Percentiles rank a stretch among this genome's conserved stretches.
Evolutionary conservation across 2,888 invertebrate species (phyloP).

Genomic region (Apamea sordens): DNA sequence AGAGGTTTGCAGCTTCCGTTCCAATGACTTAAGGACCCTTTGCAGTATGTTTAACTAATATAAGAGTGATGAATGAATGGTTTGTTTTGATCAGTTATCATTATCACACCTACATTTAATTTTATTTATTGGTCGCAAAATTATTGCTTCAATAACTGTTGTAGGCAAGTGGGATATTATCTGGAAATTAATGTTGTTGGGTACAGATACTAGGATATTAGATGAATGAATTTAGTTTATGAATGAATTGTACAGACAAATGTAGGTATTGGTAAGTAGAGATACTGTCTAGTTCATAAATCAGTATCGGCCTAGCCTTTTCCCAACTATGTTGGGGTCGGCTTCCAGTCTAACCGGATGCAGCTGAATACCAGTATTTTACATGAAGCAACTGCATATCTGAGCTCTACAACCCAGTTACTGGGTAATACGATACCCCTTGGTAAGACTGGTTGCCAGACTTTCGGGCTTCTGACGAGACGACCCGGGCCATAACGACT

Average conservation of each 20-base stretch:
- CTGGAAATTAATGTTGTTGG: not conserved
- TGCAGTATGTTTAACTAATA: slow-evolving; percentile 56
- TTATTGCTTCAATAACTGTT: slow-evolving; percentile 11
- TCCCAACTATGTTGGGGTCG: too few species aligned
- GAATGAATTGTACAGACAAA: not conserved
- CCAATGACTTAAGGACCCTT: slow-evolving; percentile 78
- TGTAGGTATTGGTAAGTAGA: too few species aligned
- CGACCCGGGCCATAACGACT: too few species aligned
- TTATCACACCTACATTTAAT: slow-evolving; percentile 15
- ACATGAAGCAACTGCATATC: too few species aligned
- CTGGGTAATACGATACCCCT: too few species aligned
- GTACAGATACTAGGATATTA: not conserved
- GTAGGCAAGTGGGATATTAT: slow-evolving; percentile 8
- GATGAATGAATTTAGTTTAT: not conserved
- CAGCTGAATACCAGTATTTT: too few species aligned
- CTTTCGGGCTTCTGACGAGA: too few species aligned
- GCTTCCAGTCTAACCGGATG: too few species aligned
- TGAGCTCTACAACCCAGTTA: too few species aligned
- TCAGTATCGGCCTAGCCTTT: too few species aligned
- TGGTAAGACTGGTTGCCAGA: too few species aligned
- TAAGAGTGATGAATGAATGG: slow-evolving; percentile 32
- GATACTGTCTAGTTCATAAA: not conserved
- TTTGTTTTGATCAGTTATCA: slow-evolving; percentile 40
- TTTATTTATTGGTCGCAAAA: slow-evolving; percentile 32
- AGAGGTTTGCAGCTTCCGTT: slow-evolving; percentile 78